phyloP scores from a whole-genome alignment of 2,888 invertebrate genomes.

The Hypomecis atomaria region DNA sequence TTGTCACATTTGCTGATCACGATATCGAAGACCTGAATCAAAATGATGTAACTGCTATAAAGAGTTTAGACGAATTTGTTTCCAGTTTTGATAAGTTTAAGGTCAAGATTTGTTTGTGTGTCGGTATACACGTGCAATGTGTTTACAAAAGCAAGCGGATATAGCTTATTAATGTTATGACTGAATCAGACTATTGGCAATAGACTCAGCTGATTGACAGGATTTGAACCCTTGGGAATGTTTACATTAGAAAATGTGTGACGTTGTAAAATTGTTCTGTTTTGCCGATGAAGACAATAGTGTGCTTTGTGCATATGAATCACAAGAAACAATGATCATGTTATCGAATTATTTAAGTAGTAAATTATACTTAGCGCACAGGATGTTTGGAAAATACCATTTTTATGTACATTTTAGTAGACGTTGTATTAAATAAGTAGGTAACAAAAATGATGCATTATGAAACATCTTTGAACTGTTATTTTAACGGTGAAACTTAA shows the following conservation, averaged over 20 bases:
- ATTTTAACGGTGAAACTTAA: too few relatives aligned
- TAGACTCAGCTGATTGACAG: slow-evolving; percentile 62
- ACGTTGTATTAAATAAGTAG: too few relatives aligned
- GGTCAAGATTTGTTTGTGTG: slow-evolving; percentile 42
- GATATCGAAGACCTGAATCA: background rate
- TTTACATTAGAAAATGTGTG: slow-evolving; percentile 30
- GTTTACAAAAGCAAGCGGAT: slow-evolving; percentile 76
- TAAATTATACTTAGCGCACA: too few relatives aligned
- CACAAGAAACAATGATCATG: too few relatives aligned
- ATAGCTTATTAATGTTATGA: slow-evolving; percentile 78
- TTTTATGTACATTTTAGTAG: too few relatives aligned
- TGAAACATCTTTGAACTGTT: too few relatives aligned
- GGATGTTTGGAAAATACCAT: too few relatives aligned
- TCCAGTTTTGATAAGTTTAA: slow-evolving; percentile 26
- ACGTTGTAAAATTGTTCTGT: background rate
- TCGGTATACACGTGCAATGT: slow-evolving; percentile 66
- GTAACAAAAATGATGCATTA: too few relatives aligned
- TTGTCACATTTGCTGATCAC: slow-evolving; percentile 4
- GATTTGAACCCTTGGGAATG: slow-evolving; percentile 42
- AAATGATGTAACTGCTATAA: slow-evolving; percentile 6
- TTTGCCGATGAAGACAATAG: background rate
- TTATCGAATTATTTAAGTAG: too few relatives aligned
- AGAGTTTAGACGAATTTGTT: slow-evolving; percentile 1
- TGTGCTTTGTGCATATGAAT: background rate
- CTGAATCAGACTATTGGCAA: slow-evolving; percentile 75